Evolutionary conservation across 2,113 vertebrate species (phyloP).

Genomic region (Murina feae): DNA sequence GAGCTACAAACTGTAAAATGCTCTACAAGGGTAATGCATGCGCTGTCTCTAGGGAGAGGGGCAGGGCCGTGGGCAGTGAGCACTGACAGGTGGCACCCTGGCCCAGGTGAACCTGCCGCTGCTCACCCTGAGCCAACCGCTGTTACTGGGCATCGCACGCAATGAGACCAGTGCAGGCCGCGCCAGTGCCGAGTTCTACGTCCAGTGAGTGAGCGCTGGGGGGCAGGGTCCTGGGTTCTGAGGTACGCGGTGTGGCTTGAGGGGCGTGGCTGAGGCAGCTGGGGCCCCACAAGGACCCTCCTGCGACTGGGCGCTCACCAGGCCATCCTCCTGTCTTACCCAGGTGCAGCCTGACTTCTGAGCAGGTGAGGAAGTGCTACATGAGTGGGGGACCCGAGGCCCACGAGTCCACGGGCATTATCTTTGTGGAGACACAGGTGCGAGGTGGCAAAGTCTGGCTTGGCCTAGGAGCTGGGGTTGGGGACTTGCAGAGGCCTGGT

Average conservation of each 20-base stretch:
- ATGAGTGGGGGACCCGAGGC: constrained; percentile 88
- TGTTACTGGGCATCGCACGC: constrained; percentile 88
- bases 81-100: constrained; percentile 1
- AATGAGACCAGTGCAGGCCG: constrained; percentile 91
- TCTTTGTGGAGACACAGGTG: constrained; percentile 86
- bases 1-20: background rate
- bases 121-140: constrained; percentile 80
- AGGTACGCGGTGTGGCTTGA: background rate
- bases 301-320: background rate
- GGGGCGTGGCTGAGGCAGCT: background rate
- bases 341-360: constrained; percentile 87
- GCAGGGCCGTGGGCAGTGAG: background rate
- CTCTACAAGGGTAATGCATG: background rate
- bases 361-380: constrained; percentile 85
- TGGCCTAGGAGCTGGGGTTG: constrained; percentile 71
- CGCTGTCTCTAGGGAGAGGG: background rate
- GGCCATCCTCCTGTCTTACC: background rate
- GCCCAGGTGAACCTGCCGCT: constrained; percentile 89
- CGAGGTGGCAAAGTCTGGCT: background rate
- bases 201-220: constrained; percentile 80
- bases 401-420: constrained; percentile 87
- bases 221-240: background rate
- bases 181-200: constrained; percentile 89
- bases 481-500: background rate
- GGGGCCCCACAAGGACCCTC: background rate